phyloP scores from a whole-genome alignment of 2,888 invertebrate genomes.

The Habrosyne pyritoides region DNA sequence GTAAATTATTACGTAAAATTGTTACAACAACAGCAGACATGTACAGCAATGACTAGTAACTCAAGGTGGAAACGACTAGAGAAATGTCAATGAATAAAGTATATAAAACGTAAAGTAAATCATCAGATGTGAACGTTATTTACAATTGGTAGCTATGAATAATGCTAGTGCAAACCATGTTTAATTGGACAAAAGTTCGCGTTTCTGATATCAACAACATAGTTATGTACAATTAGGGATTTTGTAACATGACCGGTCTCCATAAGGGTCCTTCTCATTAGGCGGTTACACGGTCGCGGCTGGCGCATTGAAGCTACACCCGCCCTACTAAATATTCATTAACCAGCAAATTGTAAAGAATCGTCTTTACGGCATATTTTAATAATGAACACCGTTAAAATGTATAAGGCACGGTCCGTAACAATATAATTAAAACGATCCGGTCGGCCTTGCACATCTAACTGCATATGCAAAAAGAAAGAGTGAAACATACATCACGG shows the following conservation, averaged over 20 bases:
- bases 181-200: slow-evolving; percentile 65
- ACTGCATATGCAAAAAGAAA: slow-evolving; percentile 50
- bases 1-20: too few species aligned
- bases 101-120: too few species aligned
- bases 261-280: slow-evolving; percentile 74
- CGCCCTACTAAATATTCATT: slow-evolving; percentile 74
- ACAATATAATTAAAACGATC: slow-evolving; percentile 68
- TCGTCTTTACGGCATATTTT: slow-evolving; percentile 49
- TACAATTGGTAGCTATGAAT: not conserved
- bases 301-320: slow-evolving; percentile 41
- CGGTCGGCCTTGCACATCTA: slow-evolving; percentile 54
- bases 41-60: too few species aligned
- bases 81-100: too few species aligned
- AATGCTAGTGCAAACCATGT: slow-evolving; percentile 38
- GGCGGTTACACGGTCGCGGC: slow-evolving; percentile 59
- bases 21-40: too few species aligned
- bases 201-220: slow-evolving; percentile 69
- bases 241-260: slow-evolving; percentile 67
- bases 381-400: slow-evolving; percentile 48
- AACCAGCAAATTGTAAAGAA: slow-evolving; percentile 65
- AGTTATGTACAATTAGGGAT: slow-evolving; percentile 72
- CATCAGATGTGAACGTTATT: not conserved
- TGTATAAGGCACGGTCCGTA: slow-evolving; percentile 54
- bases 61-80: too few species aligned
- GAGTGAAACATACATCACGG: slow-evolving; percentile 24